Percentiles rank a stretch among this genome's conserved stretches.
These are phyloP conservation scores for Chymomyza caudatula DNA, from an alignment of 2,888 invertebrate species.

Conservation along the genomic window DNA sequence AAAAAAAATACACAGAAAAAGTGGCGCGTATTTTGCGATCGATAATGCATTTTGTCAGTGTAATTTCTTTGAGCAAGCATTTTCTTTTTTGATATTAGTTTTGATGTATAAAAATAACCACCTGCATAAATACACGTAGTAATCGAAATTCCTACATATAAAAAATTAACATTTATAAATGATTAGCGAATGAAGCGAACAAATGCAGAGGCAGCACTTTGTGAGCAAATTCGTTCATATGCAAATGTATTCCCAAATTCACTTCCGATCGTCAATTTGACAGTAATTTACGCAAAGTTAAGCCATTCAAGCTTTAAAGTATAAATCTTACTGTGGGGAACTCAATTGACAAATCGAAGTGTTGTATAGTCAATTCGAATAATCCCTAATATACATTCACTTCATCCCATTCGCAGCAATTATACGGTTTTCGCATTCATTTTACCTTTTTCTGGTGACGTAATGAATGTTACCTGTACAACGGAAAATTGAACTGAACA, in stretches of 20 bases:
- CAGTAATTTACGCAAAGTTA: too few species aligned
- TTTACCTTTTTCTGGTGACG: too few species aligned
- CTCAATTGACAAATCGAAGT: too few species aligned
- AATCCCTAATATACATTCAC: too few species aligned
- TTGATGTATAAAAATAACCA: slow-evolving; percentile 28
- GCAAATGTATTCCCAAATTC: background rate
- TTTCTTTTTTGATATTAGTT: slow-evolving; percentile 22
- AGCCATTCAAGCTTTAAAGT: too few species aligned
- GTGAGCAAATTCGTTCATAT: background rate
- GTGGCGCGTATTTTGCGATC: slow-evolving; percentile 24
- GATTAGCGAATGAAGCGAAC: slow-evolving; percentile 46
- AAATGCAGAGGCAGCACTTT: slow-evolving; percentile 15
- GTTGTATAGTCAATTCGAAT: too few species aligned
- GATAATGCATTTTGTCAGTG: slow-evolving; percentile 18
- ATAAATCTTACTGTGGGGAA: too few species aligned
- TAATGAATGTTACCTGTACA: too few species aligned
- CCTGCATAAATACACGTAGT: slow-evolving; percentile 34
- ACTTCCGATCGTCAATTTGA: background rate
- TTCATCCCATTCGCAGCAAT: too few species aligned
- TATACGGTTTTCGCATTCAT: too few species aligned
- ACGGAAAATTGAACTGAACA: too few species aligned
- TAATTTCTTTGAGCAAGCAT: background rate
- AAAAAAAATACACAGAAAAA: background rate
- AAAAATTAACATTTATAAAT: slow-evolving; percentile 7
- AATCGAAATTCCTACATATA: background rate